phyloP scores from a whole-genome alignment of 2,113 vertebrate genomes.

The Sylvilagus bachmani region DNA sequence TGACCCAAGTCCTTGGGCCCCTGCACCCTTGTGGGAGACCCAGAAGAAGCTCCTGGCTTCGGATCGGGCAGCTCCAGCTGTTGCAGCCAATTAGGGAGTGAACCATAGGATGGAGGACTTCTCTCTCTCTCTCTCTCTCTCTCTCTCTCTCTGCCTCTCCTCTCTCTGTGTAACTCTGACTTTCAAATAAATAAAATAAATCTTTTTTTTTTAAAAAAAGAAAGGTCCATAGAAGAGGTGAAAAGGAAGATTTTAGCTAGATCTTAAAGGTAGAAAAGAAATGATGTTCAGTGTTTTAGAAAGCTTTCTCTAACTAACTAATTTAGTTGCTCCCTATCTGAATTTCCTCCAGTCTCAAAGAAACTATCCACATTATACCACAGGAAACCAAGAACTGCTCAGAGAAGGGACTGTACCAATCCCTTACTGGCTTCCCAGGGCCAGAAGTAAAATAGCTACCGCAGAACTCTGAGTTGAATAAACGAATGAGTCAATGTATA shows the following conservation, averaged over 20 bases:
- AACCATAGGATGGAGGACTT: no score
- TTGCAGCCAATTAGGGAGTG: no score
- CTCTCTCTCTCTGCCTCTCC: no score
- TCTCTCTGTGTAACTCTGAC: no score
- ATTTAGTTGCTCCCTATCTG: not conserved
- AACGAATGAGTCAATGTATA: constrained; percentile 15
- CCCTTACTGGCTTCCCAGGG: not conserved
- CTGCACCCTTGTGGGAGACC: no score
- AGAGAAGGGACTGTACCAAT: not conserved
- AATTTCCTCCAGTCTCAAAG: not conserved
- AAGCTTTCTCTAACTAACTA: constrained; percentile 28
- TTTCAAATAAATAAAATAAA: no score
- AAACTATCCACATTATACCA: not conserved
- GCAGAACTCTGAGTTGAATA: constrained; percentile 14
- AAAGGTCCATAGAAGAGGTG: not conserved
- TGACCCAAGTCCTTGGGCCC: no score
- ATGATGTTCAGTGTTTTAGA: not conserved
- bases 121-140: no score
- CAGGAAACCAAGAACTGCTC: not conserved
- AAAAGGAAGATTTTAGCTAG: not conserved
- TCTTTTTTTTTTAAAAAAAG: not conserved
- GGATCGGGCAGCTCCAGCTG: no score
- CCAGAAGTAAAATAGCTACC: constrained; percentile 6
- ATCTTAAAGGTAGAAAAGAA: constrained; percentile 37
- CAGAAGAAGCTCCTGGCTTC: no score